Conservation (phyloP, 2,113 vertebrate genomes). For the Aldabrachelys gigantea region DNA sequence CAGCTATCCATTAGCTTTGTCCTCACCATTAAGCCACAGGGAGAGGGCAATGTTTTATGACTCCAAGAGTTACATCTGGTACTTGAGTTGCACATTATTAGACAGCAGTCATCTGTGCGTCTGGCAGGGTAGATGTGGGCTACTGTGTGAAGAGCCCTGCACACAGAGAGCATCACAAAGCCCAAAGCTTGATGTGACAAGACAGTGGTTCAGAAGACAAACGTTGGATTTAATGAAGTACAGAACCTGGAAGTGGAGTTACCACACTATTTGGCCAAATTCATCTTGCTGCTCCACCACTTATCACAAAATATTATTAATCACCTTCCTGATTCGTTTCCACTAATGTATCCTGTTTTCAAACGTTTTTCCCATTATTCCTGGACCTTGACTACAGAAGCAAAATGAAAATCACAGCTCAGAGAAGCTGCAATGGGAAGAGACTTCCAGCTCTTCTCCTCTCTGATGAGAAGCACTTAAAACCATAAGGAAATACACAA, state of each 20-base stretch:
- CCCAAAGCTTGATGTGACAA: background rate
- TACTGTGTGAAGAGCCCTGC: background rate
- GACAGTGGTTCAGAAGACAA: background rate
- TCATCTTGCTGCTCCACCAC: background rate
- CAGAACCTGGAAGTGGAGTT: background rate
- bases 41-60: accelerated
- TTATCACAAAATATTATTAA: background rate
- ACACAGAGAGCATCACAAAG: background rate
- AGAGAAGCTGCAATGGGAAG: background rate
- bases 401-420: background rate
- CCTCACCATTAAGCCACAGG: accelerated
- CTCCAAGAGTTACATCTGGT: accelerated
- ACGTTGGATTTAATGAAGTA: background rate
- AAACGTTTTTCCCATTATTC: background rate
- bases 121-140: background rate
- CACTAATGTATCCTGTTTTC: background rate
- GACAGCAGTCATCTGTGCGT: background rate
- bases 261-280: background rate
- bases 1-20: background rate
- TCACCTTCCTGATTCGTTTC: background rate
- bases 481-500: background rate
- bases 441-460: background rate
- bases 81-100: accelerated
- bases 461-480: background rate
- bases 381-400: background rate